phyloP scores from a whole-genome alignment of 2,797 vertebrate species.

The Borostomias antarcticus region DNA sequence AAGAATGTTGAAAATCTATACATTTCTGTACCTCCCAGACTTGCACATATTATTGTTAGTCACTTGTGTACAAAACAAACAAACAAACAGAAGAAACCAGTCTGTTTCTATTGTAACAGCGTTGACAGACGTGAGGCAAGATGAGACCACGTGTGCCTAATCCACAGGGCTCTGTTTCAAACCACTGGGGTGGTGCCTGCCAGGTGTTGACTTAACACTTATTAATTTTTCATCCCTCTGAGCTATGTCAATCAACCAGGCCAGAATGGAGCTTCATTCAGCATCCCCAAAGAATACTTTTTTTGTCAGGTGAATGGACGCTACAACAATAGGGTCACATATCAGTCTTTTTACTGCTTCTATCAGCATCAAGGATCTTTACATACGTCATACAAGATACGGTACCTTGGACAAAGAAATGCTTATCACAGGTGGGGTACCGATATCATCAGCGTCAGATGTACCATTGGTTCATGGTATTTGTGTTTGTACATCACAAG shows the following conservation, averaged over 20 bases:
- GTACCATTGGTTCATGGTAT: not conserved
- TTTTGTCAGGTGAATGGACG: not conserved
- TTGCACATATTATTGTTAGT: too few relatives aligned
- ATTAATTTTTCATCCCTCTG: constrained; percentile 27
- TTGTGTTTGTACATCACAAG: not conserved
- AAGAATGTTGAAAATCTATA: not conserved
- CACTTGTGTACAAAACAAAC: not conserved
- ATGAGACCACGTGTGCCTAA: not conserved
- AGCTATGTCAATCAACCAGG: constrained; percentile 4
- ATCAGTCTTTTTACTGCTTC: too few relatives aligned
- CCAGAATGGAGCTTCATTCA: constrained; percentile 12
- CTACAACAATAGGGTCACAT: not conserved
- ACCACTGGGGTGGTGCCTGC: not conserved
- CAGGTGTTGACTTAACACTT: constrained; percentile 16
- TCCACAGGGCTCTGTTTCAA: constrained; percentile 7
- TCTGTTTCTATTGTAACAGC: not conserved
- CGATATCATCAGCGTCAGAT: not conserved
- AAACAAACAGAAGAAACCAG: not conserved
- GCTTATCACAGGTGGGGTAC: not conserved
- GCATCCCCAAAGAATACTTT: not conserved
- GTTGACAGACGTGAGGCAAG: not conserved
- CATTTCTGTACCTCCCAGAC: not conserved
- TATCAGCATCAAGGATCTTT: too few relatives aligned
- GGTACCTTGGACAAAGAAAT: not conserved
- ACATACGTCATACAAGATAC: too few relatives aligned